A percentile compares a stretch with the other conserved stretches of the same genome.
Evolutionary conservation across 1,140 invertebrate species (phyloP).

Genomic region (Micrasema minimum): DNA sequence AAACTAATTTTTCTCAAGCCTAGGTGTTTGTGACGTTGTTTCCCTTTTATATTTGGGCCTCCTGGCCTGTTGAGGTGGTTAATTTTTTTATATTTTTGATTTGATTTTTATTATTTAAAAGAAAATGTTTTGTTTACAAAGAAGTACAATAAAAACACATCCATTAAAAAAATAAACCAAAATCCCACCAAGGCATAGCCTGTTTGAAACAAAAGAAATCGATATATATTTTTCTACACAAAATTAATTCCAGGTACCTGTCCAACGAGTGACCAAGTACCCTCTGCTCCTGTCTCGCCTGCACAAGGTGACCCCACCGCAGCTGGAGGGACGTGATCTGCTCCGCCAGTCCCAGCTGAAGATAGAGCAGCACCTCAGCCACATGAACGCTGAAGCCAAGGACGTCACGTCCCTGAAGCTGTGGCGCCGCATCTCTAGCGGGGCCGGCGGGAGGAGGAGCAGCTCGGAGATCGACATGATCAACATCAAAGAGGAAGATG

Average conservation of each 20-base stretch:
- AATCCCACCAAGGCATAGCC: too few species aligned
- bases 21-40: too few species aligned
- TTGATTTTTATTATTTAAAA: too few species aligned
- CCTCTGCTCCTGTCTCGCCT: conserved; percentile 89
- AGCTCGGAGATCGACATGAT: conserved; percentile 85
- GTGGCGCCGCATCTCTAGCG: conserved; percentile 89
- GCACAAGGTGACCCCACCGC: conserved; percentile 88
- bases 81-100: too few species aligned
- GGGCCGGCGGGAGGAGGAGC: conserved; percentile 74
- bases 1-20: too few species aligned
- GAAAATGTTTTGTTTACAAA: too few species aligned
- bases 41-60: too few species aligned
- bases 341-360: conserved; percentile 89
- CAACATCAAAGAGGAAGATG: conserved; percentile 89
- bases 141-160: too few species aligned
- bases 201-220: too few species aligned
- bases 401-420: conserved; percentile 85
- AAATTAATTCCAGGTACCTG: conserved; percentile 78
- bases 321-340: conserved; percentile 80
- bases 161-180: too few species aligned
- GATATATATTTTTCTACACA: too few species aligned
- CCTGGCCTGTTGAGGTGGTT: too few species aligned
- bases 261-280: conserved; percentile 92
- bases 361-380: conserved; percentile 92
- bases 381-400: conserved; percentile 94